These are phyloP conservation scores for Phenganax marumi DNA, from an alignment of 92 coral and sea anemone species.

Conservation along the genomic window DNA sequence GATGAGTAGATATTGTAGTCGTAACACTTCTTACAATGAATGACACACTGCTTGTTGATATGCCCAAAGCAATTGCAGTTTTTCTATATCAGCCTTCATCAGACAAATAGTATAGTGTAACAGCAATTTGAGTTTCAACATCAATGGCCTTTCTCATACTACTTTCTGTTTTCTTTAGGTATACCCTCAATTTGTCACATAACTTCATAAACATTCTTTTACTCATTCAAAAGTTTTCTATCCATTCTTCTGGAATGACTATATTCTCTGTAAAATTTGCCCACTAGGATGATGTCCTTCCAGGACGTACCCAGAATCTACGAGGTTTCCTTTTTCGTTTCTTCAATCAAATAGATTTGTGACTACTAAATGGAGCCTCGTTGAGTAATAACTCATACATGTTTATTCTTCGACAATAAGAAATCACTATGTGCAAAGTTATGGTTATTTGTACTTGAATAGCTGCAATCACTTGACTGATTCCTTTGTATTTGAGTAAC, in stretches of 20 bases:
- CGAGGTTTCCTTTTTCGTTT: too few species aligned
- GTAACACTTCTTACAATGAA: not conserved
- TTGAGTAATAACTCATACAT: too few species aligned
- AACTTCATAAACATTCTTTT: conserved; percentile 13
- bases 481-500: too few species aligned
- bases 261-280: too few species aligned
- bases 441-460: too few species aligned
- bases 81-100: conserved; percentile 54
- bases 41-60: conserved; percentile 8
- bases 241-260: conserved; percentile 26
- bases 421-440: too few species aligned
- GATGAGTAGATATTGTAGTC: not conserved
- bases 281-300: conserved; percentile 49
- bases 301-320: conserved; percentile 42
- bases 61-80: conserved; percentile 53
- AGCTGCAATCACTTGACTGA: too few species aligned
- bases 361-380: too few species aligned
- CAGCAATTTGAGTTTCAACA: conserved; percentile 51
- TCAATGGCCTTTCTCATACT: conserved; percentile 46
- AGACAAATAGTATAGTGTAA: conserved; percentile 50
- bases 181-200: not conserved
- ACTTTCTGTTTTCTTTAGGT: conserved; percentile 28
- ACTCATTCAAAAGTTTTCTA: conserved; percentile 20
- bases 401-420: too few species aligned
- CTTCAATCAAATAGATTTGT: too few species aligned